Percentiles rank a stretch among this genome's conserved stretches.
Conservation (phyloP, 2,888 invertebrate species). For the Nephrocerus scutellatus region DNA sequence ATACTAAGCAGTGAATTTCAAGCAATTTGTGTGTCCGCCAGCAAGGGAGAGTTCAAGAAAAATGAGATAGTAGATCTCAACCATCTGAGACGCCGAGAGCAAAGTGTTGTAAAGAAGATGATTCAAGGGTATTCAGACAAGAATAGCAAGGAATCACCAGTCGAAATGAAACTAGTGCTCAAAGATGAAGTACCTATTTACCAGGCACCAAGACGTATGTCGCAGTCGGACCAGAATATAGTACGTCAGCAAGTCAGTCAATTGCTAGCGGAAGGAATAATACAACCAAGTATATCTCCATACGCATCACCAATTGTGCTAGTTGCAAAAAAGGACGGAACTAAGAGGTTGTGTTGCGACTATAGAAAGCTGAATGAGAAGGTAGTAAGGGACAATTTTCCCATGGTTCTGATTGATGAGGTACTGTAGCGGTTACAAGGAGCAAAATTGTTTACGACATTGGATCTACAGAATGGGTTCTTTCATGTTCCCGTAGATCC, state of each 20-base stretch:
- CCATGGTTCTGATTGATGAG: slow-evolving; percentile 14
- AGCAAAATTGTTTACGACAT: slow-evolving; percentile 3
- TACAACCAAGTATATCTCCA: slow-evolving; percentile 23
- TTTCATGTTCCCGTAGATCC: slow-evolving; percentile 10
- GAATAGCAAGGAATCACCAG: slow-evolving; percentile 7
- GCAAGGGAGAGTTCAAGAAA: no score
- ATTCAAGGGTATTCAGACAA: slow-evolving; percentile 28
- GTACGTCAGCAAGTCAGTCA: slow-evolving; percentile 27
- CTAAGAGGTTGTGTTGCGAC: slow-evolving; percentile 8
- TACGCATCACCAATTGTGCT: slow-evolving; percentile 26
- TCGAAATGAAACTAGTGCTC: slow-evolving; percentile 15
- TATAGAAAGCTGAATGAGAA: slow-evolving; percentile 9
- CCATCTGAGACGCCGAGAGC: no score
- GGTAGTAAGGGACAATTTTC: slow-evolving; percentile 13
- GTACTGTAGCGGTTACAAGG: slow-evolving; percentile 9
- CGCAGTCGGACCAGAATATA: slow-evolving; percentile 24
- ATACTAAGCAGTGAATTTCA: no score
- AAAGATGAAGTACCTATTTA: slow-evolving; percentile 15
- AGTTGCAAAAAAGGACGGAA: slow-evolving; percentile 7
- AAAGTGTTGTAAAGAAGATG: no score
- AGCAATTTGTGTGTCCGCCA: no score
- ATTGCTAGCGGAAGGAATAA: slow-evolving; percentile 6
- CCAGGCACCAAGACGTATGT: slow-evolving; percentile 11
- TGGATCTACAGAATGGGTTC: slow-evolving; percentile 4
- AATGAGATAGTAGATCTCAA: no score